These are phyloP conservation scores for Phoxinus phoxinus DNA, from an alignment of 2,113 vertebrate genomes.

Conservation along the genomic window DNA sequence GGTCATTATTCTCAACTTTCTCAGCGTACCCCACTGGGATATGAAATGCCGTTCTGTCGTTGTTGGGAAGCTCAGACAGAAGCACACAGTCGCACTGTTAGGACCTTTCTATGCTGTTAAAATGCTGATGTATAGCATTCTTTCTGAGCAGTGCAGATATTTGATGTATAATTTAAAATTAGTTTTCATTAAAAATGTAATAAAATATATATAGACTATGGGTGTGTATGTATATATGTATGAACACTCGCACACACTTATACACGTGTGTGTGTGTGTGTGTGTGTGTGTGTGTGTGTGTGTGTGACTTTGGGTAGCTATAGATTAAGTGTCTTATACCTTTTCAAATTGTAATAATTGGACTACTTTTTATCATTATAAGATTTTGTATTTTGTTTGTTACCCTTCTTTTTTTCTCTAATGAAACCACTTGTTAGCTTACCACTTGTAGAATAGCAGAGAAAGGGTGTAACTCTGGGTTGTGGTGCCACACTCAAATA, in stretches of 20 bases:
- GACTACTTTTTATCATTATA: too few species aligned
- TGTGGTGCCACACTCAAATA: background rate
- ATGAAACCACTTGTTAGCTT: constrained; percentile 39
- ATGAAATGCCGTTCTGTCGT: constrained; percentile 31
- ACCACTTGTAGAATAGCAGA: background rate
- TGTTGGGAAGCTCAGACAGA: constrained; percentile 56
- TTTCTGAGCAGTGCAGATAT: background rate
- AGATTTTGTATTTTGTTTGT: background rate
- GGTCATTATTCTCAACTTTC: constrained; percentile 56
- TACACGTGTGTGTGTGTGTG: too few species aligned
- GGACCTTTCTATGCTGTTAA: constrained; percentile 43
- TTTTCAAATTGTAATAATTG: too few species aligned
- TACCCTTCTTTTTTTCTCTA: background rate
- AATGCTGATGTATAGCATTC: constrained; percentile 25
- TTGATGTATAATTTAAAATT: background rate
- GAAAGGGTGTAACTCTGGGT: background rate
- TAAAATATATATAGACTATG: too few species aligned
- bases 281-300: too few species aligned
- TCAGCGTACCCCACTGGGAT: constrained; percentile 48
- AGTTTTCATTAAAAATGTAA: background rate
- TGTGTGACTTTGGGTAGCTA: too few species aligned
- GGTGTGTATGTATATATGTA: too few species aligned
- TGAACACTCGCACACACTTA: too few species aligned
- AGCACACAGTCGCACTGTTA: constrained; percentile 56
- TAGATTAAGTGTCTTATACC: too few species aligned